Conservation (phyloP, 1,140 invertebrate genomes). For the Bursaphelenchus mucronatus region DNA sequence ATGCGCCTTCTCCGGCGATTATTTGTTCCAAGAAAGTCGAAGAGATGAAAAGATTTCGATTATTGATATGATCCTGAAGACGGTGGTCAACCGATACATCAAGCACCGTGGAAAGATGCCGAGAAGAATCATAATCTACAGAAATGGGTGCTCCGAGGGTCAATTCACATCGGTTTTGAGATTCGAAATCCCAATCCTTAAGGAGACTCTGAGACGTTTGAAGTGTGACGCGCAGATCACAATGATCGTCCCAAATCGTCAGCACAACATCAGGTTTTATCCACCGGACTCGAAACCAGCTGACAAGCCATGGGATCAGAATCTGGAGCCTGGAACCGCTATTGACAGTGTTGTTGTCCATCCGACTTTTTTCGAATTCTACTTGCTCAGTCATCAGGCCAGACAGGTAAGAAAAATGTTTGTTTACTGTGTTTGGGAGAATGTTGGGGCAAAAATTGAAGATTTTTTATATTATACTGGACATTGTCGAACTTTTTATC, state of each 20-base stretch:
- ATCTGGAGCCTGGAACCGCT: conserved; percentile 36
- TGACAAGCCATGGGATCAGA: conserved; percentile 32
- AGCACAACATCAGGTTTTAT: conserved; percentile 44
- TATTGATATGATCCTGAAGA: conserved; percentile 25
- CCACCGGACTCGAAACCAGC: conserved; percentile 8
- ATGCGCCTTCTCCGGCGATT: conserved; percentile 31
- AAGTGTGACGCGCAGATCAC: conserved; percentile 21
- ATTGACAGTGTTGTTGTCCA: conserved; percentile 38
- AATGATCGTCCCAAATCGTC: conserved; percentile 37
- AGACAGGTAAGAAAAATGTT: conserved; percentile 29
- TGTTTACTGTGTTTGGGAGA: neutral
- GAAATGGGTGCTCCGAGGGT: conserved; percentile 41
- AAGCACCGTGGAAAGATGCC: conserved; percentile 10
- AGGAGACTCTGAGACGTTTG: neutral
- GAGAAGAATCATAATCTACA: conserved; percentile 35
- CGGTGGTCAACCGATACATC: conserved; percentile 24
- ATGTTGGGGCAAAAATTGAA: conserved; percentile 10
- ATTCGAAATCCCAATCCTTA: conserved; percentile 35
- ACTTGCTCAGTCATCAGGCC: conserved; percentile 39
- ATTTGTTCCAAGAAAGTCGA: conserved; percentile 17
- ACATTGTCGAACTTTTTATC: neutral
- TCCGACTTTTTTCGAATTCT: conserved; percentile 36
- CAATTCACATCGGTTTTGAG: conserved; percentile 32
- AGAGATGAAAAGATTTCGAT: conserved; percentile 42
- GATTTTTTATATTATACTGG: neutral